Percentiles rank a stretch among this genome's conserved stretches.
phyloP scores from a whole-genome alignment of 1,140 invertebrate species.

The Danaus melanippus region DNA sequence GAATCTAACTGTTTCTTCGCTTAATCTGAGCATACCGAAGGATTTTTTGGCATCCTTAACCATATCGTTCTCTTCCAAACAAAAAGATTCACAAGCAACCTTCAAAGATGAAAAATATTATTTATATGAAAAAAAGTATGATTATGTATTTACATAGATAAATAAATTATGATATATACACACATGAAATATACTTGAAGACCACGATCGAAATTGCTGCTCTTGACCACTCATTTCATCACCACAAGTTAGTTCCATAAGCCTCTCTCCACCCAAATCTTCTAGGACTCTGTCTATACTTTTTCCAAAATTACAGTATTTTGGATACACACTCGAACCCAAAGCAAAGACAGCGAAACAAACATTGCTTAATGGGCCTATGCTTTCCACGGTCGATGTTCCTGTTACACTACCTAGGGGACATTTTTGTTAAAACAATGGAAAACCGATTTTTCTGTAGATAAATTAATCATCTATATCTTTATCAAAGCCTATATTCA shows the following conservation, averaged over 20 bases:
- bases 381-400: slow-evolving; percentile 84
- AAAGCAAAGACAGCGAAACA: slow-evolving; percentile 95
- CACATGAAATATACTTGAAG: slow-evolving; percentile 90
- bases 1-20: slow-evolving; percentile 84
- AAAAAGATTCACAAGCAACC: slow-evolving; percentile 95
- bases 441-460: too few species aligned
- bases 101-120: slow-evolving; percentile 43
- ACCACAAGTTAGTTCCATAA: slow-evolving; percentile 85
- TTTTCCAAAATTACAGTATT: slow-evolving; percentile 95
- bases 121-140: slow-evolving; percentile 3
- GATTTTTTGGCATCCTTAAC: slow-evolving; percentile 86
- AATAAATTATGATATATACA: slow-evolving; percentile 26
- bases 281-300: slow-evolving; percentile 92
- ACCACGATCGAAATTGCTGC: slow-evolving; percentile 93
- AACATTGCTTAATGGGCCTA: slow-evolving; percentile 90
- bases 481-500: background rate
- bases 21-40: slow-evolving; percentile 82
- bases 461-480: slow-evolving; percentile 1
- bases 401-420: slow-evolving; percentile 69
- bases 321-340: slow-evolving; percentile 96
- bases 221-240: slow-evolving; percentile 97
- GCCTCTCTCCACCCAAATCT: slow-evolving; percentile 90
- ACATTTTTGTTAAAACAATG: background rate
- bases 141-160: too few species aligned
- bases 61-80: slow-evolving; percentile 91